Evolutionary conservation across 2,888 invertebrate species (phyloP), one percentile per base, ranked within the genome.

Genomic region (Ochropleura leucogaster): DNA sequence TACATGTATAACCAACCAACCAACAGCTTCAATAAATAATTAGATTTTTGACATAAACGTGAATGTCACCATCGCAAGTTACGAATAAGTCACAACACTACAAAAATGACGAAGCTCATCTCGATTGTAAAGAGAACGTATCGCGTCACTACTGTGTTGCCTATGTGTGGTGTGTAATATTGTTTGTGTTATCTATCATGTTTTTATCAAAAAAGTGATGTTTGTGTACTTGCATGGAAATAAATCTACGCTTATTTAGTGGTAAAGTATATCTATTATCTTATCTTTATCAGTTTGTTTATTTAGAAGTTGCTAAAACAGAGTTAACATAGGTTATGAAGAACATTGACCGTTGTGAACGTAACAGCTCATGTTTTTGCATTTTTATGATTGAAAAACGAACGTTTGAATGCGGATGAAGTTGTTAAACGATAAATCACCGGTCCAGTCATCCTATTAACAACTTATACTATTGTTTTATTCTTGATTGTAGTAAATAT

Each of bases 171-270:
- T 91, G 89, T 87, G 83, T 87, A 87, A 87, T 89, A 90, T 93
- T 95, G 93, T 95, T 94, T 94, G 93, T 95, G 94, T 94, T 95
- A 94, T 93, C 93, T 94, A 92, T 95, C 94, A 95, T 96, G 96
- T 96, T 96, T 96, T 96, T 96, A 96, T 95, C 96, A 92, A 95
- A 95, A 95, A 94, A 94, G 93, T 95, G 93, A 93, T 95, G 95
- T 93, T 94, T 94, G 92, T 93, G 92, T 90, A 91, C 88, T 93
- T 93, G 89, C 93, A 91, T 94, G 90, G 91, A 91, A 90, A 89
- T 92, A 93, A 94, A 94, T 93, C 92, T 91, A 90, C 91, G 87
- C 89, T 87, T 93, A 92, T 93, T 92, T 93, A 92, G 93, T 95
- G 96, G 96, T 96, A 96, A 95, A 91, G 91, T 93, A 90, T 80